A percentile compares a stretch with the other conserved stretches of the same genome.
Evolutionary conservation across 2,113 vertebrate species (phyloP).

Genomic region (Tapirus terrestris): DNA sequence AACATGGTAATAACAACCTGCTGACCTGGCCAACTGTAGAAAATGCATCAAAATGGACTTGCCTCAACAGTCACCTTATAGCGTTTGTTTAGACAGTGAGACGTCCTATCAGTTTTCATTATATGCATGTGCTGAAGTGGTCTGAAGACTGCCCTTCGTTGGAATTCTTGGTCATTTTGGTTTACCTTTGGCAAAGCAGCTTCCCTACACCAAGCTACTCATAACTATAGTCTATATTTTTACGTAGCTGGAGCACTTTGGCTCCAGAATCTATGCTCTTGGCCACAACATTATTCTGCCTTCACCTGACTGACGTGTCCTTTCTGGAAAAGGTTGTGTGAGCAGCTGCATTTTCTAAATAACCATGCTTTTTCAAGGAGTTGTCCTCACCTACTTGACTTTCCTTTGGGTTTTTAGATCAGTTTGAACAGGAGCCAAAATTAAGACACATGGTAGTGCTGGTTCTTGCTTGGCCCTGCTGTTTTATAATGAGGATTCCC

Average conservation of each 20-base stretch:
- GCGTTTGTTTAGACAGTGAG: slow-evolving; percentile 2
- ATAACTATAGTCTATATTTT: background rate
- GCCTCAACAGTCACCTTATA: background rate
- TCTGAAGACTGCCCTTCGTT: background rate
- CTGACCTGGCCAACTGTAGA: slow-evolving; percentile 51
- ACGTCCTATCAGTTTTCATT: background rate
- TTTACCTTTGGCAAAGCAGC: background rate
- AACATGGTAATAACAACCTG: slow-evolving; percentile 61
- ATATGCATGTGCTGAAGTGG: background rate
- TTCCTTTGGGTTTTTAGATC: background rate
- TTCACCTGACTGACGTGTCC: background rate
- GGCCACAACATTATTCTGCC: background rate
- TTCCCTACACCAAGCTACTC: background rate
- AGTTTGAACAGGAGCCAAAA: background rate
- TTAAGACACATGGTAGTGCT: rapidly evolving
- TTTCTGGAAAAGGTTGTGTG: background rate
- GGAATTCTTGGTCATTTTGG: background rate
- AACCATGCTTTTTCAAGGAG: rapidly evolving
- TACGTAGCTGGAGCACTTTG: background rate
- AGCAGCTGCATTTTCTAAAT: background rate
- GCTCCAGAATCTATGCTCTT: background rate
- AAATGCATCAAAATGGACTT: slow-evolving; percentile 34
- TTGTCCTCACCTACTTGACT: background rate
- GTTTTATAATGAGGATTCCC: background rate
- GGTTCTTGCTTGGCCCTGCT: background rate